These are phyloP conservation scores for Melanotaenia duboulayi DNA, from an alignment of 2,113 vertebrate species.

Conservation along the genomic window DNA sequence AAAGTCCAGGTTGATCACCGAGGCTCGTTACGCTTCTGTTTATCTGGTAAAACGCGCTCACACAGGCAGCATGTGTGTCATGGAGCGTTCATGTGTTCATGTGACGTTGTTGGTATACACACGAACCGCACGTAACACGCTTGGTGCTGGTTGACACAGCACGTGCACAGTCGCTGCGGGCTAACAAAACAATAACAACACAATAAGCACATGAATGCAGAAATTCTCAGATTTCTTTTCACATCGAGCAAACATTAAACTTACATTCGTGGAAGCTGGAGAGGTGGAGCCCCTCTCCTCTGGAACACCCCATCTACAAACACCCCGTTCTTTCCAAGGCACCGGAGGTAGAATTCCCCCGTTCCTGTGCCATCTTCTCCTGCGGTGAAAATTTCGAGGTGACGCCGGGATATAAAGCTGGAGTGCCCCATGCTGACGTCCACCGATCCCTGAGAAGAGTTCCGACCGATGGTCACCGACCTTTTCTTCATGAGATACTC, in stretches of 20 bases:
- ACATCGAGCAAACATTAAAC: conserved; percentile 26
- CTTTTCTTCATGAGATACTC: conserved; percentile 95
- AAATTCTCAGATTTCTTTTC: no score
- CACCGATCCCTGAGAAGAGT: conserved; percentile 96
- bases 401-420: conserved; percentile 96
- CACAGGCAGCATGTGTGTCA: background rate
- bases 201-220: background rate
- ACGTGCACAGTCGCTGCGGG: conserved; percentile 76
- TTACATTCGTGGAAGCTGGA: conserved; percentile 94
- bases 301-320: conserved; percentile 96
- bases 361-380: conserved; percentile 78
- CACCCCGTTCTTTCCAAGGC: conserved; percentile 96
- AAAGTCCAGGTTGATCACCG: background rate
- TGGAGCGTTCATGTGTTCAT: background rate
- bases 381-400: conserved; percentile 94
- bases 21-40: fast-evolving
- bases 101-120: conserved; percentile 38
- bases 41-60: fast-evolving
- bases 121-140: conserved; percentile 21
- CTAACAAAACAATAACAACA: conserved; percentile 80
- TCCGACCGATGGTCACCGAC: conserved; percentile 95
- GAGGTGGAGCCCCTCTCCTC: conserved; percentile 91
- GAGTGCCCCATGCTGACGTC: conserved; percentile 98
- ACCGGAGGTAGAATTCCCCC: conserved; percentile 92
- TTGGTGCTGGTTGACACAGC: conserved; percentile 63